Conservation (phyloP, 2,888 invertebrate species). For the Diploptera punctata region DNA sequence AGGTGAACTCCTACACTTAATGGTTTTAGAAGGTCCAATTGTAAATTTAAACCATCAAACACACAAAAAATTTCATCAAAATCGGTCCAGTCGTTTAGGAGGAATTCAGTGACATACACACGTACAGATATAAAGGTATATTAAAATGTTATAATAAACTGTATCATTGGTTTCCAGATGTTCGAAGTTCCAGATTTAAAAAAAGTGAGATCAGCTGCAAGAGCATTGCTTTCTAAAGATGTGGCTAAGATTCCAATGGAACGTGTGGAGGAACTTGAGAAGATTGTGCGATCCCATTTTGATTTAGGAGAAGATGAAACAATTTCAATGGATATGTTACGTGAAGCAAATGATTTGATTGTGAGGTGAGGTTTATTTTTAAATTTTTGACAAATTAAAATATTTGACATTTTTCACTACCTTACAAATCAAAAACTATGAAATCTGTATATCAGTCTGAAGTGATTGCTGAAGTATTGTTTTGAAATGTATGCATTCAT, state of each 20-base stretch:
- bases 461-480: too few species aligned
- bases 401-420: not conserved
- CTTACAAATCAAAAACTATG: not conserved
- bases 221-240: conserved; percentile 58
- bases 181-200: conserved; percentile 37
- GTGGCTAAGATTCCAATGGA: conserved; percentile 58
- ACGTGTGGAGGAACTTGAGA: conserved; percentile 59
- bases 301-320: conserved; percentile 48
- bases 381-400: not conserved
- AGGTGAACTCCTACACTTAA: too few species aligned
- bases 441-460: too few species aligned
- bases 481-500: too few species aligned
- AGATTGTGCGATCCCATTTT: conserved; percentile 60
- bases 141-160: too few species aligned
- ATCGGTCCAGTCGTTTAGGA: too few species aligned
- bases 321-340: not conserved
- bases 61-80: too few species aligned
- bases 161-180: conserved; percentile 31
- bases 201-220: conserved; percentile 62
- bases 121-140: too few species aligned
- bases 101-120: too few species aligned
- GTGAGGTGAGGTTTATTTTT: conserved; percentile 5
- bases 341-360: not conserved
- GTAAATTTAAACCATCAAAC: too few species aligned
- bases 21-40: too few species aligned